Evolutionary conservation across 2,113 vertebrate species (phyloP), one percentile per base, ranked within the genome.

Genomic region (Cyanoramphus novaezelandiae): DNA sequence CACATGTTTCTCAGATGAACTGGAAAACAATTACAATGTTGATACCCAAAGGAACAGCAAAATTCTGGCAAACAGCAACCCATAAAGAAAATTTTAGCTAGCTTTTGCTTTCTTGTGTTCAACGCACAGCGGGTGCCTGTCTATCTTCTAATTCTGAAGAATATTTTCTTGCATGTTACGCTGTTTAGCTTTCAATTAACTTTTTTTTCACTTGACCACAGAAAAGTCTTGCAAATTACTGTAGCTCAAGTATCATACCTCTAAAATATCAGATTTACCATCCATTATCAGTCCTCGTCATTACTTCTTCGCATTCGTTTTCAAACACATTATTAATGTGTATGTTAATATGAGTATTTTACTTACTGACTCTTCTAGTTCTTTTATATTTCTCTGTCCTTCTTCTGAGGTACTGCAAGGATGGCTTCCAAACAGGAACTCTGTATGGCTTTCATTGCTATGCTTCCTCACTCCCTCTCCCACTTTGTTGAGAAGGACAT

Each of bases 1-100:
- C 75, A 94, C 93, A 82, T 49, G 43, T 86, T 97, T 93, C 77
- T 92, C 81, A 82, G 70, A 95, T 87, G 79, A 93, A 60, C 23
- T 57, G 43, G 23, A 88, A 91, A 94, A 86, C 23, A 94, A 82
- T 46, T 55, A 91, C 49, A 41, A 31, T 89, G 43, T 49, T 64
- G 43, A 91, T 70, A 91, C 33, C 16, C 65, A 76, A 72, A 72
- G 68, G 72, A 86, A 77, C 19, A 85, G 50, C 18, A 91, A 93
- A 88, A 91, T 62, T 92, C 49, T 46, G 92, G 59, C 39, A 79
- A 89, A 95, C 25, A 92, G 50, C n/a, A 92, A 87, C 17, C 27
- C 59, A 88, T 23, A 87, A 14, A 80, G 46, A 93, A 91, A 87
- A 70, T 44, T 76, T 82, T 87, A 52, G 92, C 82, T 79, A 79